Conservation (phyloP, 37 sponge, comb jelly and placozoan species). For the Theonella swinhoei region DNA sequence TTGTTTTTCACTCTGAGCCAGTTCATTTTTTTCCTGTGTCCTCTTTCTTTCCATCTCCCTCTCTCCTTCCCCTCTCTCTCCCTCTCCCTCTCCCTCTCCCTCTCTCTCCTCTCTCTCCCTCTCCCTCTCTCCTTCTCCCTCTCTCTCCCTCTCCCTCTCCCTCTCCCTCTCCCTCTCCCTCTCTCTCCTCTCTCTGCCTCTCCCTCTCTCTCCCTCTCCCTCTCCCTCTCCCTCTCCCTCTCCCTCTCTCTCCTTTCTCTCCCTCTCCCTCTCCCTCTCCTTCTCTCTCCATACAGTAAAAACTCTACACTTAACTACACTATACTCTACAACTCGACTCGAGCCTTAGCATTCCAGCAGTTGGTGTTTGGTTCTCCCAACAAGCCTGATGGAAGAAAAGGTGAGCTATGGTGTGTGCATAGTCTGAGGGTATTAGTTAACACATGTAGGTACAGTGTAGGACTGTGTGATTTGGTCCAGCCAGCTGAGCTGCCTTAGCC, state of each 20-base stretch:
- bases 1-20: neutral
- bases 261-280: neutral
- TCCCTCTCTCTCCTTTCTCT: conserved; percentile 2
- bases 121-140: conserved; percentile 27
- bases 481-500: neutral
- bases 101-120: conserved; percentile 7
- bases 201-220: neutral
- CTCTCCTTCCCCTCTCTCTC: conserved; percentile 1
- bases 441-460: neutral
- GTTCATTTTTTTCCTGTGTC: neutral
- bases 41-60: neutral
- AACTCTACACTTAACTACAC: conserved; percentile 66
- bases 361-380: conserved; percentile 67
- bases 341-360: conserved; percentile 67
- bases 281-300: neutral
- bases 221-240: neutral
- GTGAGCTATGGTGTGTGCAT: conserved; percentile 31
- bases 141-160: conserved; percentile 30
- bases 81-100: conserved; percentile 11
- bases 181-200: neutral
- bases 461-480: neutral
- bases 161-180: neutral
- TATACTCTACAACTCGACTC: conserved; percentile 71
- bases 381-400: conserved; percentile 81
- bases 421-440: neutral